Conservation (phyloP, 2,888 invertebrate genomes). For the Julus scanicus region DNA sequence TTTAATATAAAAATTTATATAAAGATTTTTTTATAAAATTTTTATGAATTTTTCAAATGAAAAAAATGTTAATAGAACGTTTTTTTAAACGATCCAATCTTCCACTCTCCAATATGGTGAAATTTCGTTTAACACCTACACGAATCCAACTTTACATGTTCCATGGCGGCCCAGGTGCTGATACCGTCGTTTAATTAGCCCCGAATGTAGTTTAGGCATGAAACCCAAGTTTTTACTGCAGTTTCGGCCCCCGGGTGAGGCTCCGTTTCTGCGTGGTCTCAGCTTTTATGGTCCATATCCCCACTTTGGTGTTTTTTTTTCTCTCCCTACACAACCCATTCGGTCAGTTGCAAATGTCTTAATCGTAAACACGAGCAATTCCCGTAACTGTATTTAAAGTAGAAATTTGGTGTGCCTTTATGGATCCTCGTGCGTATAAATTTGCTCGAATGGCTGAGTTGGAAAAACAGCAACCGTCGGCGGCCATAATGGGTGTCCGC, state of each 20-base stretch:
- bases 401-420: conserved; percentile 30
- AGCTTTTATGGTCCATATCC: background rate
- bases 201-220: background rate
- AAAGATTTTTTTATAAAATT: no score
- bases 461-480: conserved; percentile 40
- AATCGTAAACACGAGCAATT: conserved; percentile 43
- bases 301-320: background rate
- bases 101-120: background rate
- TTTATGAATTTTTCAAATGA: no score
- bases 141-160: background rate
- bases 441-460: background rate
- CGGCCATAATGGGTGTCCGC: conserved; percentile 38
- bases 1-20: no score
- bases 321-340: background rate
- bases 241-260: background rate
- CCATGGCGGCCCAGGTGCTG: background rate
- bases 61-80: no score
- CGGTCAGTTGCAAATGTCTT: background rate
- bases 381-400: conserved; percentile 47
- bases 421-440: conserved; percentile 16
- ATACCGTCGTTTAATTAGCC: background rate
- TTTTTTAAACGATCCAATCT: background rate
- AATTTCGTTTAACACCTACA: background rate
- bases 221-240: background rate
- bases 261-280: background rate